Percentiles rank a stretch among this genome's conserved stretches.
These are phyloP conservation scores for Lumbricus terrestris DNA, from an alignment of 2,888 invertebrate genomes.

Conservation along the genomic window DNA sequence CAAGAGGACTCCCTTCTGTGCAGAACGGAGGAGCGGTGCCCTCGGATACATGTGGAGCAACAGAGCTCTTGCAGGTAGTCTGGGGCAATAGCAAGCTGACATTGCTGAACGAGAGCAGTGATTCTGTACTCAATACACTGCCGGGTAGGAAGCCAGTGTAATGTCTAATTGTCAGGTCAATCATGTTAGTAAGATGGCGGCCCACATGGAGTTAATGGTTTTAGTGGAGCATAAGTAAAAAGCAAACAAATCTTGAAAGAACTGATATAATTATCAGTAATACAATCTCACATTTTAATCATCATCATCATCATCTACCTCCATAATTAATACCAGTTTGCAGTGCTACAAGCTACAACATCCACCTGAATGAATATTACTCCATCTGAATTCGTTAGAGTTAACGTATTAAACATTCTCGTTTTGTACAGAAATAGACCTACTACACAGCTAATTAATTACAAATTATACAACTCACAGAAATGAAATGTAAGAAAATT, in stretches of 20 bases:
- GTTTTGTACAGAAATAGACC: neutral
- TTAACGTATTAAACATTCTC: neutral
- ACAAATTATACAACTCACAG: neutral
- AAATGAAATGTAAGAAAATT: neutral
- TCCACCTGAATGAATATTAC: neutral
- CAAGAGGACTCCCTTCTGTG: too few species aligned
- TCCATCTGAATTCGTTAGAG: neutral
- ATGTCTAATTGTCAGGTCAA: too few species aligned
- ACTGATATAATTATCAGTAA: neutral
- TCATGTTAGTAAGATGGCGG: neutral
- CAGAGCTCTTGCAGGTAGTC: too few species aligned
- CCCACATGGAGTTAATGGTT: neutral
- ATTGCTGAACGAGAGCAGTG: too few species aligned
- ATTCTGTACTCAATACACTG: too few species aligned
- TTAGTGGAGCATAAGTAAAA: neutral
- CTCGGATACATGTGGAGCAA: too few species aligned
- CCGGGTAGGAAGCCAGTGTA: too few species aligned
- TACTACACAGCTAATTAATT: neutral
- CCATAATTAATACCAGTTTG: neutral
- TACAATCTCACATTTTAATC: neutral
- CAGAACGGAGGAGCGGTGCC: too few species aligned
- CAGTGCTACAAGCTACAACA: neutral
- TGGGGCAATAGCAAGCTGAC: too few species aligned
- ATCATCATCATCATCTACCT: too few species aligned
- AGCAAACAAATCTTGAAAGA: neutral